phyloP scores from a whole-genome alignment of 1,140 invertebrate species.

The Drosophila saltans region DNA sequence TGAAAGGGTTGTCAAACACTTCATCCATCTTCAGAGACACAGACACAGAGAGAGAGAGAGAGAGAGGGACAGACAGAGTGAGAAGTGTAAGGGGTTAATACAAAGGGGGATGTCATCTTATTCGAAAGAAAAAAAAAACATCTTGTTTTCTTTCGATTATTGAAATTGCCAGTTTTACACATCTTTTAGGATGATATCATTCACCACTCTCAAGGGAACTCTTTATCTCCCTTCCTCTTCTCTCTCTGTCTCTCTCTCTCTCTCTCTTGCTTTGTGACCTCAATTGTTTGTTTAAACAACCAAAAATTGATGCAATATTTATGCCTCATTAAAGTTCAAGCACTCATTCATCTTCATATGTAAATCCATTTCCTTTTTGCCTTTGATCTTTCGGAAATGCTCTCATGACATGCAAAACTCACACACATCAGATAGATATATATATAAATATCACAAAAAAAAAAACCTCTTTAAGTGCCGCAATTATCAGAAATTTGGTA shows the following conservation, averaged over 20 bases:
- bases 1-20: constrained; percentile 83
- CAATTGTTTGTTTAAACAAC: constrained; percentile 59
- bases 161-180: constrained; percentile 69
- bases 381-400: constrained; percentile 60
- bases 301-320: constrained; percentile 53
- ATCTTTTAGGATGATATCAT: constrained; percentile 59
- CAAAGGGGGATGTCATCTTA: constrained; percentile 47
- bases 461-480: constrained; percentile 55
- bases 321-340: constrained; percentile 18
- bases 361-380: constrained; percentile 74
- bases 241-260: neutral
- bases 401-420: constrained; percentile 69
- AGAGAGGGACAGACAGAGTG: constrained; percentile 23
- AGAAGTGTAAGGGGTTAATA: no score
- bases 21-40: constrained; percentile 73
- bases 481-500: constrained; percentile 73
- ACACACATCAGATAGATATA: neutral
- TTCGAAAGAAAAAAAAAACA: constrained; percentile 46
- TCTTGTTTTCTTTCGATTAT: constrained; percentile 82
- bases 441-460: constrained; percentile 2
- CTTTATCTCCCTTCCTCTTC: neutral
- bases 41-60: constrained; percentile 29
- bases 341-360: constrained; percentile 74
- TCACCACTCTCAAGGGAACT: constrained; percentile 40
- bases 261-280: constrained; percentile 46